Percentiles rank a stretch among this genome's conserved stretches.
Conservation (phyloP, 2,888 invertebrate genomes). For the Synanthedon myopaeformis region DNA sequence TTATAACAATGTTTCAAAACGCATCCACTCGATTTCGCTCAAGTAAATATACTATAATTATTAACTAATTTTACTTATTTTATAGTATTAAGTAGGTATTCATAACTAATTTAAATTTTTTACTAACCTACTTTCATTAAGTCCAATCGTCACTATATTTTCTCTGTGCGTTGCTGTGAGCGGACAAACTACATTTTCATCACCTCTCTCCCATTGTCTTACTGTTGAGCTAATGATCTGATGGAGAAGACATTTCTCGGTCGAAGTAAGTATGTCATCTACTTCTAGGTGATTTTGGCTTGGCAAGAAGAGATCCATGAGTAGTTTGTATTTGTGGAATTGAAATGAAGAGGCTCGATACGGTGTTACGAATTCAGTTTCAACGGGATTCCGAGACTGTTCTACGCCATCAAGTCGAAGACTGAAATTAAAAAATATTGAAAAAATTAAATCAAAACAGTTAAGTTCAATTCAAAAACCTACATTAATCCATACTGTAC, state of each 20-base stretch:
- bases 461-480: background rate
- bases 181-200: conserved; percentile 67
- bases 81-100: no score
- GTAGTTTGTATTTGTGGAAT: conserved; percentile 69
- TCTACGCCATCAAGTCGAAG: conserved; percentile 73
- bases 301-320: conserved; percentile 72
- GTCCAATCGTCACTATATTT: conserved; percentile 18
- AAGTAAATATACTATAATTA: no score
- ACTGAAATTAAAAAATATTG: conserved; percentile 36
- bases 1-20: no score
- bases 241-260: conserved; percentile 66
- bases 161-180: conserved; percentile 37
- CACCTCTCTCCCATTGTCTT: conserved; percentile 70
- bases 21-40: no score
- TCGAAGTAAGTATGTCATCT: conserved; percentile 39
- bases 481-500: background rate
- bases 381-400: conserved; percentile 47
- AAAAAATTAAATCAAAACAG: background rate
- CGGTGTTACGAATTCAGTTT: conserved; percentile 65
- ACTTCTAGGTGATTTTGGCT: conserved; percentile 47
- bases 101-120: background rate
- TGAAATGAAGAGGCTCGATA: conserved; percentile 71
- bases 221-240: conserved; percentile 71
- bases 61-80: no score
- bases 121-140: conserved; percentile 7